Percentiles rank a stretch among this genome's conserved stretches.
Evolutionary conservation across 1,140 invertebrate genomes (phyloP).

Genomic region (Laupala kohalensis): DNA sequence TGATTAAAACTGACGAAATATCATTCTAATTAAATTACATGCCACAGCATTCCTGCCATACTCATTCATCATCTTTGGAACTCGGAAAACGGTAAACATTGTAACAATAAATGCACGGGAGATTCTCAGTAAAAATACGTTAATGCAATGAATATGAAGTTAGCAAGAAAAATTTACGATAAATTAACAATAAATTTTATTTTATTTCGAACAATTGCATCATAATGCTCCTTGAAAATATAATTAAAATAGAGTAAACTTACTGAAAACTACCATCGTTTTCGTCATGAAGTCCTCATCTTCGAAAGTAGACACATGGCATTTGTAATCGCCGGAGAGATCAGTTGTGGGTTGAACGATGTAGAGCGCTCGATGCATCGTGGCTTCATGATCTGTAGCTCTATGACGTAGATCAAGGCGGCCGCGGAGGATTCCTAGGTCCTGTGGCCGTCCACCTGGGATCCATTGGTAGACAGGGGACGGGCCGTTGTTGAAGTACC

Average conservation of each 20-base stretch:
- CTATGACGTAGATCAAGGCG: constrained; percentile 46
- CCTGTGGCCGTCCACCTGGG: constrained; percentile 42
- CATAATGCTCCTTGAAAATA: too few species aligned
- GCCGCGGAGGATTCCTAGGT: constrained; percentile 45
- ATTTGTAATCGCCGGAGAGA: constrained; percentile 56
- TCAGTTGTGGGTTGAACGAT: constrained; percentile 52
- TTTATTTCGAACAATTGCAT: too few species aligned
- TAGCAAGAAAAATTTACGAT: too few species aligned
- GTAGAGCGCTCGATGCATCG: constrained; percentile 46
- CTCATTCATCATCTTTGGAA: too few species aligned
- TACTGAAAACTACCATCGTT: constrained; percentile 57
- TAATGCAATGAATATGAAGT: too few species aligned
- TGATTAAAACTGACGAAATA: too few species aligned
- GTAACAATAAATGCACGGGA: too few species aligned
- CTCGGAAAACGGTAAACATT: too few species aligned
- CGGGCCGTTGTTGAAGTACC: constrained; percentile 55
- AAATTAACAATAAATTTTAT: too few species aligned
- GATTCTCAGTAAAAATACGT: too few species aligned
- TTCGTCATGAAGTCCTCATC: constrained; percentile 48
- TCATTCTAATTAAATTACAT: too few species aligned
- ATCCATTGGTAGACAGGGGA: constrained; percentile 68
- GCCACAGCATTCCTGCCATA: too few species aligned
- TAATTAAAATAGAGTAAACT: constrained; percentile 28
- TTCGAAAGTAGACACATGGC: constrained; percentile 52
- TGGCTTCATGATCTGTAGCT: constrained; percentile 41